Conservation (phyloP, 2,888 invertebrate genomes). For the Hybos culiciformis region DNA sequence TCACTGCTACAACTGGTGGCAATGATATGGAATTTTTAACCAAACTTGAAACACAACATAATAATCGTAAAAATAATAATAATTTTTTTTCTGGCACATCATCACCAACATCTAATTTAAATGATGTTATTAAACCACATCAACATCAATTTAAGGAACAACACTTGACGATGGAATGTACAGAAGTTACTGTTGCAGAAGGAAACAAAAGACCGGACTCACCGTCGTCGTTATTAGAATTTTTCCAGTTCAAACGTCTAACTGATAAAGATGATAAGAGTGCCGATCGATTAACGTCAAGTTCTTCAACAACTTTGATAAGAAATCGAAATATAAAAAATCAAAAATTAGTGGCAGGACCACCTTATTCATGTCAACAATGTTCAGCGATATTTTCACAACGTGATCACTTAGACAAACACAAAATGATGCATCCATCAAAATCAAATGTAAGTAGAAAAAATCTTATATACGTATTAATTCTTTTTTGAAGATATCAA, state of each 20-base stretch:
- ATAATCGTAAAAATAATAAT: slow-evolving; percentile 10
- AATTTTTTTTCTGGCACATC: slow-evolving; percentile 9
- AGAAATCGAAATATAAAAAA: slow-evolving; percentile 3
- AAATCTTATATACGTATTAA: background rate
- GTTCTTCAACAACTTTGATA: slow-evolving; percentile 23
- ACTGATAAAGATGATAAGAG: slow-evolving; percentile 24
- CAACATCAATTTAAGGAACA: slow-evolving; percentile 6
- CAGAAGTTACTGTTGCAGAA: slow-evolving; percentile 7
- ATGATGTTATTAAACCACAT: slow-evolving; percentile 10
- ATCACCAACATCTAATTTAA: slow-evolving; percentile 8
- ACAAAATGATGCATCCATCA: slow-evolving; percentile 65
- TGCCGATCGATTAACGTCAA: slow-evolving; percentile 28
- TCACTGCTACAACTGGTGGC: no score
- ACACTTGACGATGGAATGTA: slow-evolving; percentile 13
- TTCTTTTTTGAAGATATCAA: no score
- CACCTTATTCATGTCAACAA: slow-evolving; percentile 61
- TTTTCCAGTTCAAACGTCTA: slow-evolving; percentile 14
- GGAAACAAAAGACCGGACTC: slow-evolving; percentile 19
- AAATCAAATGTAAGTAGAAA: slow-evolving; percentile 22
- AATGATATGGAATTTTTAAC: slow-evolving; percentile 20
- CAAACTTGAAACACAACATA: slow-evolving; percentile 16
- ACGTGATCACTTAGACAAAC: slow-evolving; percentile 78
- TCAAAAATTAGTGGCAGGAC: slow-evolving; percentile 6
- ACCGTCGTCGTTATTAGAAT: slow-evolving; percentile 20
- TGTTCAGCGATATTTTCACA: slow-evolving; percentile 78